Evolutionary conservation across 2,797 vertebrate species (phyloP).

Genomic region (Pyrocephalus nanus): DNA sequence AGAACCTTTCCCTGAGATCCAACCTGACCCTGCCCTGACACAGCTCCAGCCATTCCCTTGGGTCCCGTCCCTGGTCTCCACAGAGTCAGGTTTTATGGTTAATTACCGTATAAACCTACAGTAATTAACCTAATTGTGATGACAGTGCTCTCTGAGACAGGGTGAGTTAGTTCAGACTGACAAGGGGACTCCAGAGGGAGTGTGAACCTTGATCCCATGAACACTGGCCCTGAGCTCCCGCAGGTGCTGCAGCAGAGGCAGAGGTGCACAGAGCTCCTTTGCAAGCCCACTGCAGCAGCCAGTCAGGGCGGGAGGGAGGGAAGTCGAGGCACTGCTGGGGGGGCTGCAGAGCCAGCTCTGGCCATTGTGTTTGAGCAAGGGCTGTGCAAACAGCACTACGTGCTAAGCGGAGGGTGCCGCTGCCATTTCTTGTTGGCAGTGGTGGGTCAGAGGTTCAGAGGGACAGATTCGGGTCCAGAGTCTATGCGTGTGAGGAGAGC

Average conservation of each 20-base stretch:
- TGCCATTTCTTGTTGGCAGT: not conserved
- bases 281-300: not conserved
- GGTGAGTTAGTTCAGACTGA: fast-evolving
- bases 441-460: not conserved
- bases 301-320: not conserved
- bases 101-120: fast-evolving
- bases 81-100: not conserved
- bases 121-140: not conserved
- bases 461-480: constrained; percentile 34
- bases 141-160: not conserved
- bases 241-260: not conserved
- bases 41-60: too few species aligned
- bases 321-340: not conserved
- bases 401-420: not conserved
- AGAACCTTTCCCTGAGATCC: too few species aligned
- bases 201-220: fast-evolving
- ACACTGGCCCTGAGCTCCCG: fast-evolving
- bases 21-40: too few species aligned
- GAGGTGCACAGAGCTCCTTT: not conserved
- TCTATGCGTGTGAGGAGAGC: constrained; percentile 23
- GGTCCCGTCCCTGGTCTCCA: too few species aligned
- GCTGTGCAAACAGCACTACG: constrained; percentile 44
- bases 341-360: not conserved
- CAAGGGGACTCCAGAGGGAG: fast-evolving
- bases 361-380: constrained; percentile 53